Evolutionary conservation across 2,797 vertebrate genomes (phyloP), one percentile per base, ranked within the genome.

Genomic region (Pipistrellus kuhlii): DNA sequence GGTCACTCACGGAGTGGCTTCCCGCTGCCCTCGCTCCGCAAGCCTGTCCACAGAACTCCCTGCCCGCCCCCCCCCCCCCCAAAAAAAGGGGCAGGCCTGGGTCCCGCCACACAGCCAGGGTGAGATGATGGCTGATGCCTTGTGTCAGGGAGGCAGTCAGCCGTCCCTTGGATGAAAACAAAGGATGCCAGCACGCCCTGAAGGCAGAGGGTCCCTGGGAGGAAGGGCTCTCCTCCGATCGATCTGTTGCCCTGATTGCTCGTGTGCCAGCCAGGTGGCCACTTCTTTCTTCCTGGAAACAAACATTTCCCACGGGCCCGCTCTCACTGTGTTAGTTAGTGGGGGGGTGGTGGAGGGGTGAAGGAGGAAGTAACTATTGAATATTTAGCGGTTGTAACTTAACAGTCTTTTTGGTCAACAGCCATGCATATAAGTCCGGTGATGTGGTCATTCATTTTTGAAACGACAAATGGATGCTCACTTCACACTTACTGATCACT

Each of bases 111-210:
- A 55, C 41, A 87, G 93, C 88, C 23, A 10, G 69, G 53, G 25
- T 3, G 18, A 55, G 90, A 27, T 95, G 95, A 94, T 20, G 88
- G 77, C 92, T 96, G 87, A 97, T 97, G 85, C 46, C 8, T 95
- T 95, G 91, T 95, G 95, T 95, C 95, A 55, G 0, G 13, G 85
- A 94, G 71, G 81, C 94, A 93, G 94, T 84, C 87, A 92, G 71
- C 94, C 27, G 0, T 95, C 13, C 72, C 20, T 10, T 71, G 18
- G 27, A 53, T 57, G 55, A 91, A 91, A 91, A 92, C 68, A 84
- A 78, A 94, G 85, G n/a, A 81, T 64, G 55, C 69, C 11, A 1
- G 62, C 15, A 7, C 8, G 21, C 21, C 32, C 21, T 10, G 30
- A 78, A 88, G 84, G 62, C 5, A 0, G 71, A 32, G 7, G n/a